These are phyloP conservation scores for Drosophila quasianomalipes DNA, from an alignment of 2,888 invertebrate species.

Conservation along the genomic window DNA sequence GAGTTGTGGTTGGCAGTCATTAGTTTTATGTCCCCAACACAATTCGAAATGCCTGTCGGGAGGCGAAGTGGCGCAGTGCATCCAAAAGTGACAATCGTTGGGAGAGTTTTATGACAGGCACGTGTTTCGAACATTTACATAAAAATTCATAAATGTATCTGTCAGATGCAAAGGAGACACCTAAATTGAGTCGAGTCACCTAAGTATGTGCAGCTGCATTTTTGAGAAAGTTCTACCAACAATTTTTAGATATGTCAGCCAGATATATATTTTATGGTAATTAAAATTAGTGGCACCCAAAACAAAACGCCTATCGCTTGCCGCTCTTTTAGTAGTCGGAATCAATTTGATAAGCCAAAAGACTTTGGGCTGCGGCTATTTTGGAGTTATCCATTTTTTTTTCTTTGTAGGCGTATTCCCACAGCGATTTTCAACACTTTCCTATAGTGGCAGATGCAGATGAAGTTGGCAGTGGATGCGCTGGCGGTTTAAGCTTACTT, in stretches of 20 bases:
- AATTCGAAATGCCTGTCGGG: conserved; percentile 46
- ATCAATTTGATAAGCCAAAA: conserved; percentile 71
- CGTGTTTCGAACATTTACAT: conserved; percentile 66
- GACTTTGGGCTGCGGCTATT: conserved; percentile 49
- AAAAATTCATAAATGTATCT: conserved; percentile 74
- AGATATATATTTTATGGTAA: conserved; percentile 63
- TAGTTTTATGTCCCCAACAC: conserved; percentile 69
- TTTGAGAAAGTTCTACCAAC: conserved; percentile 62
- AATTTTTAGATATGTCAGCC: conserved; percentile 34
- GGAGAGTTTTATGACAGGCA: conserved; percentile 65
- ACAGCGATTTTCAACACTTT: conserved; percentile 68
- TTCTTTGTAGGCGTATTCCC: conserved; percentile 67
- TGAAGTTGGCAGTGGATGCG: conserved; percentile 13
- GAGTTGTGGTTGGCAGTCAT: conserved; percentile 60
- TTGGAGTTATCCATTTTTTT: conserved; percentile 17
- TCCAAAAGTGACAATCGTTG: conserved; percentile 61
- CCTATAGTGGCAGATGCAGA: conserved; percentile 26
- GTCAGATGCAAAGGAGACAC: conserved; percentile 31
- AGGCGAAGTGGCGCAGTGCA: conserved; percentile 33
- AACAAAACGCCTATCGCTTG: conserved; percentile 61
- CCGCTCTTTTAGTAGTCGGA: conserved; percentile 55
- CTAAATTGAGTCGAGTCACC: conserved; percentile 27
- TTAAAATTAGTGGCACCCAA: conserved; percentile 63
- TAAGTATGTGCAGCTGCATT: conserved; percentile 53
- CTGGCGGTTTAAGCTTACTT: conserved; percentile 1